A percentile compares a stretch with the other conserved stretches of the same genome.
phyloP scores from a whole-genome alignment of 2,888 invertebrate species.

The Didymodactylos carnosus region DNA sequence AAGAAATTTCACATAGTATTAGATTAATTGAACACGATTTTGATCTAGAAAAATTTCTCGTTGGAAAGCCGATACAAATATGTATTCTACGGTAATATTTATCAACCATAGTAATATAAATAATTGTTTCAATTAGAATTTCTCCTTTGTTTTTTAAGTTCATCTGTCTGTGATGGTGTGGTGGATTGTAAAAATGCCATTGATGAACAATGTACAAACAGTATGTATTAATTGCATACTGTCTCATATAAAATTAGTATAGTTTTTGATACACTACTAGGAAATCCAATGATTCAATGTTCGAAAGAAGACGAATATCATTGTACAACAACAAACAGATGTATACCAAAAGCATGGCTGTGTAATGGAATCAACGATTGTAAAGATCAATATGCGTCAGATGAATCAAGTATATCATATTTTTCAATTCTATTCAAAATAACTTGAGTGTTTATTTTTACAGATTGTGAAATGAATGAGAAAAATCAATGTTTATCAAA shows the following conservation, averaged over 20 bases:
- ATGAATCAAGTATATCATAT: not conserved
- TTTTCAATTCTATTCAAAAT: not conserved
- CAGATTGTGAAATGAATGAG: not conserved
- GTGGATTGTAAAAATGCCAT: not conserved
- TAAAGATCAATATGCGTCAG: not conserved
- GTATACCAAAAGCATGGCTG: not conserved
- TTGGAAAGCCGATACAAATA: not conserved
- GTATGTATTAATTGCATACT: too few relatives aligned
- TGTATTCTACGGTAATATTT: not conserved
- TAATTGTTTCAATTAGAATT: too few relatives aligned
- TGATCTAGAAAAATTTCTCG: not conserved
- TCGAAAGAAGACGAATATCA: not conserved
- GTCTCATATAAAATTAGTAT: too few relatives aligned
- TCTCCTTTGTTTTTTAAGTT: too few relatives aligned
- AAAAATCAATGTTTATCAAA: not conserved
- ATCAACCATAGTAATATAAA: too few relatives aligned
- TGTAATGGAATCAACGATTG: not conserved
- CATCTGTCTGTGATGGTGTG: not conserved
- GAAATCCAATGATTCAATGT: not conserved
- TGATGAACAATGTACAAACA: not conserved
- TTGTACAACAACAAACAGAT: not conserved
- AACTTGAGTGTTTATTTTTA: not conserved
- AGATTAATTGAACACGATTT: not conserved
- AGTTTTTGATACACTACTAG: too few relatives aligned
- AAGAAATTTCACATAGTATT: not conserved